Percentiles rank a stretch among this genome's conserved stretches.
Evolutionary conservation across 2,888 invertebrate genomes (phyloP).

Genomic region (Coleophora flavipennella): DNA sequence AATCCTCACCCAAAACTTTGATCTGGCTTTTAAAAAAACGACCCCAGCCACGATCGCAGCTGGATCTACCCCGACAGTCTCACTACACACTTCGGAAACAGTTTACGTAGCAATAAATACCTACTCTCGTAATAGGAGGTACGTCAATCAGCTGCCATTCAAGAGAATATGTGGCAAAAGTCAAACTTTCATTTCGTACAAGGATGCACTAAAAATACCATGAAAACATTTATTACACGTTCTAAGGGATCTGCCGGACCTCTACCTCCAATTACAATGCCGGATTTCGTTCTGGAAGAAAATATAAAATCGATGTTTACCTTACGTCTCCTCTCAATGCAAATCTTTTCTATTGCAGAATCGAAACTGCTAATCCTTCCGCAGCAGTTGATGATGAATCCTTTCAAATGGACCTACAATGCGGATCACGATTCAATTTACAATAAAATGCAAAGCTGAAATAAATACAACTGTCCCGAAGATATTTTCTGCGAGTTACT

Average conservation of each 20-base stretch:
- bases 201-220: conserved; percentile 71
- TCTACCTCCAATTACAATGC: conserved; percentile 35
- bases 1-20: conserved; percentile 39
- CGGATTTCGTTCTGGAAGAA: conserved; percentile 54
- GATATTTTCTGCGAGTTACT: conserved; percentile 73
- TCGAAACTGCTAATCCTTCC: conserved; percentile 69
- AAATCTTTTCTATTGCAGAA: conserved; percentile 71
- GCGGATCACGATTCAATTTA: conserved; percentile 68
- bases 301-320: conserved; percentile 73
- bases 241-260: conserved; percentile 27
- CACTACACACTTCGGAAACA: conserved; percentile 35
- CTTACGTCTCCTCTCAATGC: conserved; percentile 71
- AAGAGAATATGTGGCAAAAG: conserved; percentile 74
- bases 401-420: conserved; percentile 60
- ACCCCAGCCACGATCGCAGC: conserved; percentile 25
- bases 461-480: conserved; percentile 72
- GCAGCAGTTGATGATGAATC: conserved; percentile 62
- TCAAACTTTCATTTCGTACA: conserved; percentile 73
- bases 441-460: conserved; percentile 72
- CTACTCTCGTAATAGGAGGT: conserved; percentile 59
- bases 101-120: conserved; percentile 51
- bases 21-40: conserved; percentile 35
- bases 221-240: conserved; percentile 53
- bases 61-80: conserved; percentile 34
- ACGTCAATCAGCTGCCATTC: conserved; percentile 72